Base-by-base conservation (phyloP, 2,797 vertebrate genomes). In the Gymnoscopelus braueri region DNA sequence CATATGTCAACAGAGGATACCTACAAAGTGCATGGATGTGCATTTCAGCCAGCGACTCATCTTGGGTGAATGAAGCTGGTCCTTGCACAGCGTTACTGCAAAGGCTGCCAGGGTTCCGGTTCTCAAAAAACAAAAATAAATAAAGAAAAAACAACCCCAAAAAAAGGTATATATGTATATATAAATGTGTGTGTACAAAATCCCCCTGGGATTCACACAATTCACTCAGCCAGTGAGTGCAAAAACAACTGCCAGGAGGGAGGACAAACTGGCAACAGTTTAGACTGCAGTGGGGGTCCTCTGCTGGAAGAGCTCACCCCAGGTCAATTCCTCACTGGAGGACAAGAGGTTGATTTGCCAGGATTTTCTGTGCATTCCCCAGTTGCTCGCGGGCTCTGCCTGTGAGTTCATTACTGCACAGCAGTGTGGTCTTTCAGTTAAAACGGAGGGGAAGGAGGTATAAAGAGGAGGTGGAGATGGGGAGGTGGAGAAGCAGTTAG, bases 11-110 rank as follows among this genome's bases (percentile, higher is more conserved):
- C 58, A 73, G 0, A 9, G 57, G 79, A 92, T 96, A 98, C 97
- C 90, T 95, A 99, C 97, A 84, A 94, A 80, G 90, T 94, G 94
- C 86, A 87, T 91, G 49, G 96, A 94, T 70, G 96, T 95, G 92
- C 97, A 96, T 77, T 96, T 95, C 79, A 97, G 90, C 96, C 97
- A 98, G 77, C 95, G 95, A 88, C 89, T 96, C 97, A 98, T 98
- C 86, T 82, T 96, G 78, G 86, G 84, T 77, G 85, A 89, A 80
- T 88, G 90, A 35, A 85, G 74, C 84, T 87, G 92, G 85, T 92
- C 78, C 87, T 87, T 56, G 88, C 85, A 91, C 84, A 80, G 84
- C 47, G 90, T 89, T 86, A 91, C 85, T 70, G 86, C 87, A 79
- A 88, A 92, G 26, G 82, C 69, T 47, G 90, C 90, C 90, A 91